These are phyloP conservation scores for Enteromius radiatus DNA, from an alignment of 2,797 vertebrate species.

Conservation along the genomic window DNA sequence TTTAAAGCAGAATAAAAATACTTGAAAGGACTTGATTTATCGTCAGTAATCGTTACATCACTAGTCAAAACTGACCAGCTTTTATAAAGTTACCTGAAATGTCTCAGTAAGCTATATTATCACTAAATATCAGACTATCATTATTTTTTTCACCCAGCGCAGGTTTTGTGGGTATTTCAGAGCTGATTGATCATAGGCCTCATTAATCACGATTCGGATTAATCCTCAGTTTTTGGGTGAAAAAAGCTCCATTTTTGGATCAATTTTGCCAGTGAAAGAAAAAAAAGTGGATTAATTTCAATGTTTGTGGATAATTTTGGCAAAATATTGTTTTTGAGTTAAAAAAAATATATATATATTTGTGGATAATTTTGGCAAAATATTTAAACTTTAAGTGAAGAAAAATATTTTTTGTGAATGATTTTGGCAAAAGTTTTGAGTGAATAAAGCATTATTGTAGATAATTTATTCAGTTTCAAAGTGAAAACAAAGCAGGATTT, in stretches of 20 bases:
- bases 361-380: too few species aligned
- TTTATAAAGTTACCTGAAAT: too few species aligned
- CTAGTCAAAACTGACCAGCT: too few species aligned
- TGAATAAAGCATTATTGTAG: not conserved
- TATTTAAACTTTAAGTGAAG: too few species aligned
- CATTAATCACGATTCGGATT: not conserved
- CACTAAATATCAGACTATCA: not conserved
- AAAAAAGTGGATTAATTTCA: not conserved
- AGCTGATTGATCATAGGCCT: not conserved
- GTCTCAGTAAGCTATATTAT: not conserved
- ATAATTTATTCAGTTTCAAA: not conserved
- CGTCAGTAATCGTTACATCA: not conserved
- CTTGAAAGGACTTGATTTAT: too few species aligned
- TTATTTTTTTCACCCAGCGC: not conserved
- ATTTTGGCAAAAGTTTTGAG: not conserved
- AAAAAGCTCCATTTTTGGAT: not conserved
- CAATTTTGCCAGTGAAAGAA: not conserved
- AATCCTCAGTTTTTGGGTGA: not conserved
- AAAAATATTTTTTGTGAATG: too few species aligned
- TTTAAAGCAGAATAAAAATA: too few species aligned
- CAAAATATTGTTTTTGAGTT: not conserved
- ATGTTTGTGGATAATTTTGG: not conserved
- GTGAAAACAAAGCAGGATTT: not conserved
- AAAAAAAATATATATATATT: too few species aligned
- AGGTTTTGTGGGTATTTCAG: not conserved